Evolutionary conservation across 2,888 invertebrate species (phyloP), one percentile per base, ranked within the genome.

Genomic region (Sesia bembeciformis): DNA sequence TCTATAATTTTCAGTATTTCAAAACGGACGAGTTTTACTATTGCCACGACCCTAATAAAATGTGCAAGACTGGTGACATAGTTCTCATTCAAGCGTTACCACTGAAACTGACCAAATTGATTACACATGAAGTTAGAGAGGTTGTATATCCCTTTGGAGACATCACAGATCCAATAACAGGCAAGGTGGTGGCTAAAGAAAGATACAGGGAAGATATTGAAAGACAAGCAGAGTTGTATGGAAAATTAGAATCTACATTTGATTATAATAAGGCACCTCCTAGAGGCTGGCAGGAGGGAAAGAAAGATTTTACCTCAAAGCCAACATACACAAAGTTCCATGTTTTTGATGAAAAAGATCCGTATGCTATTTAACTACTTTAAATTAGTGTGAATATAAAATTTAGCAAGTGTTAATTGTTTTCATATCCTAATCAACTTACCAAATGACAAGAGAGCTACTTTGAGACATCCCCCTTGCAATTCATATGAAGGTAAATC

Each of bases 111-210:
- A 95, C 96, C 0, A 92, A 93, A 58, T 79, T 95, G 3, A 94
- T 97, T 5, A 94, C 95, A 4, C 96, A 97, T 71, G 91, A 93
- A 84, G 93, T 97, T 0, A 90, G 94, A 68, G 92, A 96, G 74
- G 91, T 97, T 4, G 91, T 97, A 8, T 95, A 95, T 78, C 94
- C 94, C 3, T 84, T 94, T 64, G 97, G 97, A 63, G 96, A 97
- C 81, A 87, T 96, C 53, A 94, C 93, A n/a, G 96, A 96, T 81
- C 97, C 97, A 3, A 84, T 97, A 39, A 94, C 95, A 50, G 95
- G 94, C 8, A 95, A 95, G 73, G 94, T 94, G 78, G 93, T 94
- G 49, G 93, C 94, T 0, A 93, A 90, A 53, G 92, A 92, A 58
- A 90, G 90, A 69, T 97, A 94, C 72, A 92, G 96, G 68, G 95